Percentiles rank a stretch among this genome's conserved stretches.
Conservation (phyloP, 2,113 vertebrate species). For the Serinus canaria region DNA sequence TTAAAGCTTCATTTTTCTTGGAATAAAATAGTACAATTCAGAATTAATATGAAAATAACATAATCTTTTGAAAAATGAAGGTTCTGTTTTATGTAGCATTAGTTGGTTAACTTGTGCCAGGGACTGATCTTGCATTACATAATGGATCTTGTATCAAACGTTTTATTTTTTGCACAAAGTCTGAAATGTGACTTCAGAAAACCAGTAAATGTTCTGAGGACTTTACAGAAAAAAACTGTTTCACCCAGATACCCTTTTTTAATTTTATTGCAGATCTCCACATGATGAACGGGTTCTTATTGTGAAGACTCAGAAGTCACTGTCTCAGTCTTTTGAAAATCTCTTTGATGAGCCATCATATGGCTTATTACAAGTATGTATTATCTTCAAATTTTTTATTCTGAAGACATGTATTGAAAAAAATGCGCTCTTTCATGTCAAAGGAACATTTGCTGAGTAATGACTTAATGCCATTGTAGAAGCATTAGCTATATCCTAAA, state of each 20-base stretch:
- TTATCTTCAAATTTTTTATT: background rate
- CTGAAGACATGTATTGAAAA: background rate
- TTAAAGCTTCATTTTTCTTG: background rate
- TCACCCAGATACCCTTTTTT: background rate
- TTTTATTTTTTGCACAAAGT: background rate
- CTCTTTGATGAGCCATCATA: slow-evolving; percentile 91
- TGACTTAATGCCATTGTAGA: background rate
- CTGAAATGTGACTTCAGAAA: background rate
- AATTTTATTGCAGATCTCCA: slow-evolving; percentile 75
- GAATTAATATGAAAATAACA: background rate
- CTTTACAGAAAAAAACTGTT: background rate
- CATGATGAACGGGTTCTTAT: slow-evolving; percentile 81
- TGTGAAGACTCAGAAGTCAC: slow-evolving; percentile 85
- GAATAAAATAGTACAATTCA: background rate
- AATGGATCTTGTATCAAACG: background rate
- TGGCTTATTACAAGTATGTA: slow-evolving; percentile 85
- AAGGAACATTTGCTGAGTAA: background rate
- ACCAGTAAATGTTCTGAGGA: background rate
- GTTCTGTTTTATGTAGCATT: background rate
- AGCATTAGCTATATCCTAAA: background rate
- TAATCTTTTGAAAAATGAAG: background rate
- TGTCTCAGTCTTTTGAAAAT: slow-evolving; percentile 97
- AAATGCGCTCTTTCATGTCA: background rate
- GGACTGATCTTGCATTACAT: background rate
- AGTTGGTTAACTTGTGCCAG: background rate